Evolutionary conservation across 2,113 vertebrate genomes (phyloP).

Genomic region (Rattus rattus): DNA sequence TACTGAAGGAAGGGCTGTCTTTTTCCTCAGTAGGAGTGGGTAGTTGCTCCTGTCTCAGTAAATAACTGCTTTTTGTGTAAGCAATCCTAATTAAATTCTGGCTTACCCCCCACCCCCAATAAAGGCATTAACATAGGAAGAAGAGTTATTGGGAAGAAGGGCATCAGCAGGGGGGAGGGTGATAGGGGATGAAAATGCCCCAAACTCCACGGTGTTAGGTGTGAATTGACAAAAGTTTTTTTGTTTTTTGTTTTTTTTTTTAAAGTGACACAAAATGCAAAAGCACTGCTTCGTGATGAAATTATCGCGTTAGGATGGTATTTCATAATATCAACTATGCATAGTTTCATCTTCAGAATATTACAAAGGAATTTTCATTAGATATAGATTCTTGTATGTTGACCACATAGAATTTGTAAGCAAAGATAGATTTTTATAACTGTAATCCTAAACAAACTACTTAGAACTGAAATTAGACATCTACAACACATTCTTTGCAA

Average conservation of each 20-base stretch:
- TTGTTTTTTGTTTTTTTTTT: too few species aligned
- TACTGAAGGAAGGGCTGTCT: neutral
- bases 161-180: neutral
- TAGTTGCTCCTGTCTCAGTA: neutral
- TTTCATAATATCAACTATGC: neutral
- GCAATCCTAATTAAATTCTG: neutral
- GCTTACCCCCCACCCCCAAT: neutral
- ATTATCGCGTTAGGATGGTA: neutral
- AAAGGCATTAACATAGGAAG: neutral
- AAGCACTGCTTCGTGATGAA: neutral
- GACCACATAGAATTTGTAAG: neutral
- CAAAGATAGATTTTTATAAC: neutral
- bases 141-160: neutral
- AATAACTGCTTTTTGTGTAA: neutral
- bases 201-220: neutral
- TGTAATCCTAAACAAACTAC: neutral
- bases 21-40: neutral
- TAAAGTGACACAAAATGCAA: neutral
- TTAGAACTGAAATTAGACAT: neutral
- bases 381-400: neutral
- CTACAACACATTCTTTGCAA: neutral
- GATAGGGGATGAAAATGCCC: neutral
- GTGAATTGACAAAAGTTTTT: neutral
- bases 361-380: neutral
- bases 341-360: constrained; percentile 1